Evolutionary conservation across 2,113 vertebrate genomes (phyloP), one percentile per base, ranked within the genome.

Genomic region (Strigops habroptila): DNA sequence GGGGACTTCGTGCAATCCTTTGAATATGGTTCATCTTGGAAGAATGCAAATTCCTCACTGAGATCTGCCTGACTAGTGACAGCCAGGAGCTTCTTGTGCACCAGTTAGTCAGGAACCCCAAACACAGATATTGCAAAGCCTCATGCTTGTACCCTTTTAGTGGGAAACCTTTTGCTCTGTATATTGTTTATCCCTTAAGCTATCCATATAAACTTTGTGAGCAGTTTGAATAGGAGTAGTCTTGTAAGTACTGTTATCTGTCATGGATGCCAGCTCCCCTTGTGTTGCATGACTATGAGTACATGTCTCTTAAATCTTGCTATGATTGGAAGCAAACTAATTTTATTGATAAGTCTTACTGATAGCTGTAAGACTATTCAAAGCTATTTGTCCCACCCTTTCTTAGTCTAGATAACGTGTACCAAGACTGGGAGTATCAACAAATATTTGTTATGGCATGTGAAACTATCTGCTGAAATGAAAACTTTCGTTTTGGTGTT

Each of bases 11-110:
- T 64, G 43, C 52, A 63, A 21, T 74, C 37, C 33, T 88, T 11
- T 51, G 65, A 79, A 43, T 51, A 16, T 8, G 35, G 44, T 11
- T 86, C 39, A 51, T 60, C 37, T 41, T 44, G 22, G 2, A 86
- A 79, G 39, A 52, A 1, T 57, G 17, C 23, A n/a, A 23, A 37
- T 64, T 57, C 16, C 14, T 70, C 9, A 49, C 43, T 48, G 43
- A 67, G 52, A 15, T 49, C 23, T 94, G 35, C 21, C 48, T 68
- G 69, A 22, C 24, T 63, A 30, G 41, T 9, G 9, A 12, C 49
- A 73, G 57, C 37, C 6, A 35, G 51, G 67, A 63, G 15, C 19
- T 53, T 39, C 4, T 15, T 67, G 19, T 0, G 0, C 5, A 5
- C 22, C 6, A 4, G 39, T 46, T n/a, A 30, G 52, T 5, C 57